Percentiles rank a stretch among this genome's conserved stretches.
These are phyloP conservation scores for Philereme vetulata DNA, from an alignment of 2,888 invertebrate genomes.

Conservation along the genomic window DNA sequence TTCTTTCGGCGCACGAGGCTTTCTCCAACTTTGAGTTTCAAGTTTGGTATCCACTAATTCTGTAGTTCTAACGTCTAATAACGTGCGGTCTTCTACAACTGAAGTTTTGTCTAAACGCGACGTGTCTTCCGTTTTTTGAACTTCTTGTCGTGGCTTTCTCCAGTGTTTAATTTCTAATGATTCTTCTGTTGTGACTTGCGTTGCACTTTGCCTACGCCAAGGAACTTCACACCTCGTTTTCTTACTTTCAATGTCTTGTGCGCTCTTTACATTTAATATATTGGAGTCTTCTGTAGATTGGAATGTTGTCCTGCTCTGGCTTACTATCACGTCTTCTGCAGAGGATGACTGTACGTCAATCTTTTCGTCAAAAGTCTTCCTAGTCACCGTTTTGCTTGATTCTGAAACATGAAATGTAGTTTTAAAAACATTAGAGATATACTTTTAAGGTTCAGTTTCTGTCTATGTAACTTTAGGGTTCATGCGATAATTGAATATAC, in stretches of 20 bases:
- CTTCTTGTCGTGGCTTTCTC: slow-evolving; percentile 49
- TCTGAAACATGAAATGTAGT: slow-evolving; percentile 55
- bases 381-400: slow-evolving; percentile 51
- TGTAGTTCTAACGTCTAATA: slow-evolving; percentile 41
- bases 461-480: too few species aligned
- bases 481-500: too few species aligned
- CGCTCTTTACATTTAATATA: slow-evolving; percentile 62
- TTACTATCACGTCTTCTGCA: slow-evolving; percentile 45
- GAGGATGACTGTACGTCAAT: slow-evolving; percentile 47
- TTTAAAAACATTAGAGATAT: not conserved
- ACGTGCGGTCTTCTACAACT: slow-evolving; percentile 43
- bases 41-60: slow-evolving; percentile 39
- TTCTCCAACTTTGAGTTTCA: slow-evolving; percentile 54
- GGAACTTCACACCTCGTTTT: slow-evolving; percentile 55
- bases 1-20: slow-evolving; percentile 54
- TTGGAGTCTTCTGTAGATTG: slow-evolving; percentile 71
- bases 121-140: slow-evolving; percentile 12
- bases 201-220: slow-evolving; percentile 60
- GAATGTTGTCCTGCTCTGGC: slow-evolving; percentile 51
- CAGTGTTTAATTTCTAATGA: slow-evolving; percentile 51
- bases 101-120: slow-evolving; percentile 39
- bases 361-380: slow-evolving; percentile 60
- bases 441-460: too few species aligned
- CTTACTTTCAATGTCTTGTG: slow-evolving; percentile 61
- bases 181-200: slow-evolving; percentile 43